These are phyloP conservation scores for Hyposmocoma kahamanoa DNA, from an alignment of 1,140 invertebrate genomes.

Conservation along the genomic window DNA sequence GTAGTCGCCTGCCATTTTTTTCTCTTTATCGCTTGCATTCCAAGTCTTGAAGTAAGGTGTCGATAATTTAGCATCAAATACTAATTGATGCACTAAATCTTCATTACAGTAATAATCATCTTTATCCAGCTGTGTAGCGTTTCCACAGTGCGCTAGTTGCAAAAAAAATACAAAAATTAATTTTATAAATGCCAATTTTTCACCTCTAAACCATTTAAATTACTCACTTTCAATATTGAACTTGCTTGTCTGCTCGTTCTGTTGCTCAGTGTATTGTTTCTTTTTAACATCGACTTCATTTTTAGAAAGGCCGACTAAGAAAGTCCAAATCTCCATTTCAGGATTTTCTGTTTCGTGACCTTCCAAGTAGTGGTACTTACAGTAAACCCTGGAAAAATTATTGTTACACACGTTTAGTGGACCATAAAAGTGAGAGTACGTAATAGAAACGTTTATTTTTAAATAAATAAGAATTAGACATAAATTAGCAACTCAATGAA, in stretches of 20 bases:
- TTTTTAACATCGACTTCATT: conserved; percentile 64
- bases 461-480: too few relatives aligned
- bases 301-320: conserved; percentile 74
- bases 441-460: too few relatives aligned
- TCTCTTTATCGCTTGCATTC: conserved; percentile 68
- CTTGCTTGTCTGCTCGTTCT: conserved; percentile 19
- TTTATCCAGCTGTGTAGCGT: conserved; percentile 72
- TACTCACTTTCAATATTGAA: conserved; percentile 48
- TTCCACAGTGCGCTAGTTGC: conserved; percentile 76
- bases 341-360: conserved; percentile 80
- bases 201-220: too few relatives aligned
- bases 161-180: too few relatives aligned
- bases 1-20: conserved; percentile 76
- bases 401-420: too few relatives aligned
- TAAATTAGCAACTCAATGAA: too few relatives aligned
- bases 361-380: conserved; percentile 88
- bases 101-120: conserved; percentile 89
- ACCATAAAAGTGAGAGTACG: too few relatives aligned
- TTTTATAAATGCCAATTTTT: conserved; percentile 4
- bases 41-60: conserved; percentile 80
- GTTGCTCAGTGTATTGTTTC: conserved; percentile 48
- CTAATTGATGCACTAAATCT: conserved; percentile 87
- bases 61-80: conserved; percentile 91
- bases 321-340: conserved; percentile 84
- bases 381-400: conserved; percentile 80